phyloP scores from a whole-genome alignment of 2,888 invertebrate genomes.

The Spilarctia lutea region DNA sequence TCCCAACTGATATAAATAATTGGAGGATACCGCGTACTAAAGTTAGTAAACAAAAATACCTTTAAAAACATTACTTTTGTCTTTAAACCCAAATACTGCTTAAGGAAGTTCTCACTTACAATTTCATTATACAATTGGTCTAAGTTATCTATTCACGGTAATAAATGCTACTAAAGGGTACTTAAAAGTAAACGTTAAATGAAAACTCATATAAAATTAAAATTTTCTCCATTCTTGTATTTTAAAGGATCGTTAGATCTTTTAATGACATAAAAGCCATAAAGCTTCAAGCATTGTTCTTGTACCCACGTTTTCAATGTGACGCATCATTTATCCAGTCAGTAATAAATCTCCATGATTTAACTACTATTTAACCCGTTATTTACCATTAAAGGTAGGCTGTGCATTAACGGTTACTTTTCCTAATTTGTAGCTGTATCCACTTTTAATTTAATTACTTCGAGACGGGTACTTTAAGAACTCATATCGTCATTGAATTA shows the following conservation, averaged over 20 bases:
- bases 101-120: not conserved
- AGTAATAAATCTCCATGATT: slow-evolving; percentile 46
- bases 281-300: slow-evolving; percentile 26
- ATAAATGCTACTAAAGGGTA: not conserved
- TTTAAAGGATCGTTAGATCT: not conserved
- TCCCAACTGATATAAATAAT: not conserved
- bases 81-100: not conserved
- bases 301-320: slow-evolving; percentile 20
- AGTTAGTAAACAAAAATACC: not conserved
- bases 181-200: not conserved
- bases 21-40: not conserved
- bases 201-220: not conserved
- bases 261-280: slow-evolving; percentile 27
- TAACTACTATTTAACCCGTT: slow-evolving; percentile 36
- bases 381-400: slow-evolving; percentile 30
- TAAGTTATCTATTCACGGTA: not conserved
- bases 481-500: not conserved
- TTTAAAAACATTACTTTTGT: not conserved
- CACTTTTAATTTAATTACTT: slow-evolving; percentile 45
- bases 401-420: slow-evolving; percentile 36
- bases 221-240: not conserved
- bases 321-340: slow-evolving; percentile 29
- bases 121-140: not conserved
- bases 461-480: slow-evolving; percentile 27
- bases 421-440: slow-evolving; percentile 44